Base-by-base conservation (phyloP, 2,888 invertebrate genomes). In the Phengaris alcon region DNA sequence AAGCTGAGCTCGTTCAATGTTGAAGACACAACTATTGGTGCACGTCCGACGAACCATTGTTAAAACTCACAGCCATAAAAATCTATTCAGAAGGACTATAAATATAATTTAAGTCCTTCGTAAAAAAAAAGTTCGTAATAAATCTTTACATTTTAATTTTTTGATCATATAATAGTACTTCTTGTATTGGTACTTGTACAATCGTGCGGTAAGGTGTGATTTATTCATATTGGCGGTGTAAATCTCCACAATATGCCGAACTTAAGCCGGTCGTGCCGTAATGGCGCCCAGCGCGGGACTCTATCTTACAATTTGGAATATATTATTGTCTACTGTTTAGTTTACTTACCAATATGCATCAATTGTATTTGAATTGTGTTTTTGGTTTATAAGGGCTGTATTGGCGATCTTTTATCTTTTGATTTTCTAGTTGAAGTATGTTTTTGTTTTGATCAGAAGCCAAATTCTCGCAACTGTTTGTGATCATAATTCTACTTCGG, bases 171-270 rank as follows among this genome's bases (percentile, higher is more conserved):
- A 35, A 35, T 35, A 35, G 35, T 35, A 35, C 1, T 35, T 2
- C 35, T 4, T 35, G 35, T 35, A 35, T 35, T 35, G 35, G 35
- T 35, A 35, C 35, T 35, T 35, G 0, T 2, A 35, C 35, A 35
- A 35, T 35, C 35, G 48, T 48, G 6, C 6, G 48, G 12, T 64
- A 15, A 64, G 64, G 8, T 69, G 69, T 69, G 48, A 69, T 69
- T 46, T 69, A 69, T 69, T 46, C 69, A 69, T 69, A 69, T 69
- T 48, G 46, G 69, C 15, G 48, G 69, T n/a, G 69, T 69, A 69
- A 69, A 69, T 69, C 69, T 64, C 12, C 64, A 64, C 64, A 64
- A 64, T 64, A 48, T 15, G 69, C 48, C 69, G 48, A 48, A 69
- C 46, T 69, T 48, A 69, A 69, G 69, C 69, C 69, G 69, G 69